These are phyloP conservation scores for Adelphocoris suturalis DNA, from an alignment of 2,888 invertebrate genomes.

Conservation along the genomic window DNA sequence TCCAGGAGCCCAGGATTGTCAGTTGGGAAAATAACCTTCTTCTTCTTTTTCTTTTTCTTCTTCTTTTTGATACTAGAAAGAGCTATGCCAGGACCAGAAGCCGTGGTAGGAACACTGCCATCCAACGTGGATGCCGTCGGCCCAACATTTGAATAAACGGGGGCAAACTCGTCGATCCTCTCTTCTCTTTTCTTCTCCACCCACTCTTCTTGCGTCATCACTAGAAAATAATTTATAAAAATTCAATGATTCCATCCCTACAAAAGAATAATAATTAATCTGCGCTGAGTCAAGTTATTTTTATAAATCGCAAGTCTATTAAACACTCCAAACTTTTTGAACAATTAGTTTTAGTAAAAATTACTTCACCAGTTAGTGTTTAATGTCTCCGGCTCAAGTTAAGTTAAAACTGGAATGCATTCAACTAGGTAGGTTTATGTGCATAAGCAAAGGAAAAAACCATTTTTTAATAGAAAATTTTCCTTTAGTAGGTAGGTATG, in stretches of 20 bases:
- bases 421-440: too few relatives aligned
- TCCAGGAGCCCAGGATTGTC: conserved; percentile 64
- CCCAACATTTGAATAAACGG: conserved; percentile 78
- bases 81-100: not conserved
- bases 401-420: too few relatives aligned
- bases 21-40: not conserved
- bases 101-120: not conserved
- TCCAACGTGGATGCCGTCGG: not conserved
- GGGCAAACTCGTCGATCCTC: conserved; percentile 89
- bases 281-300: not conserved
- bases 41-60: conserved; percentile 66
- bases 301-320: too few relatives aligned
- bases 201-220: conserved; percentile 89
- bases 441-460: too few relatives aligned
- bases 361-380: too few relatives aligned
- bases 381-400: too few relatives aligned
- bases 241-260: not conserved
- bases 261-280: too few relatives aligned
- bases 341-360: too few relatives aligned
- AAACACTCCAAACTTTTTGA: too few relatives aligned
- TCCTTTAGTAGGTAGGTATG: too few relatives aligned
- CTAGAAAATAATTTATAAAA: conserved; percentile 76
- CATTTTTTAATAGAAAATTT: too few relatives aligned
- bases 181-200: conserved; percentile 86
- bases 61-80: not conserved